Base-by-base conservation (phyloP, 2,113 vertebrate genomes). In the Phyllostomus hastatus region DNA sequence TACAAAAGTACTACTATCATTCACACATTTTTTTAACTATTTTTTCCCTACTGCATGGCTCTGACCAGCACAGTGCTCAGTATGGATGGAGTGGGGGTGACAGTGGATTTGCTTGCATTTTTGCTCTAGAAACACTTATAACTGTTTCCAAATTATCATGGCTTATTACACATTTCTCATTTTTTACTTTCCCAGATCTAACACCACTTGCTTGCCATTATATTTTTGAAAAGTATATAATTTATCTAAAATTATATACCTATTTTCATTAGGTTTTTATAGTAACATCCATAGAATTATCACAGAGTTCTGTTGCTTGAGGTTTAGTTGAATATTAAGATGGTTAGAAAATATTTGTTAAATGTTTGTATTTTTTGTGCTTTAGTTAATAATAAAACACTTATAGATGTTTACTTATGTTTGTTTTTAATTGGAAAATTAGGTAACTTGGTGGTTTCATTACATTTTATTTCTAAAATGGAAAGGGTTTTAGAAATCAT, bases 231-330 rank as follows among this genome's bases (percentile, higher is more conserved):
- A 92, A 57, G 3, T 33, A n/a, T 54, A 38, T 46, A 19, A 19
- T 73, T 46, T 17, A 9, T 33, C 7, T 67, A 66, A 48, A 11
- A 59, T 61, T 92, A 59, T 28, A 57, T 69, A 50, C 5, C 4
- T 48, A 88, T 78, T 79, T 92, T 89, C 16, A 48, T 59, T 80
- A 52, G n/a, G 11, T 75, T 75, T 69, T 64, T 64, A 19, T 86
- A 54, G 9, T 46, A 54, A 61, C 8, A 61, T 61, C 10, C 26
- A 31, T 12, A 64, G 59, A 64, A 72, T 88, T 97, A 97, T 97
- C 96, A 97, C 93, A 98, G 98, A 98, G 97, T 98, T 98, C 95
- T 98, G 97, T 94, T 98, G 1, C 35, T 95, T 79, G 94, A 97
- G 98, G 76, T 95, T 72, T 98, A 97, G 90, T 95, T 98, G 94